Percentiles rank a stretch among this genome's conserved stretches.
These are phyloP conservation scores for Tragulus kanchil DNA, from an alignment of 2,113 vertebrate species.

Conservation along the genomic window DNA sequence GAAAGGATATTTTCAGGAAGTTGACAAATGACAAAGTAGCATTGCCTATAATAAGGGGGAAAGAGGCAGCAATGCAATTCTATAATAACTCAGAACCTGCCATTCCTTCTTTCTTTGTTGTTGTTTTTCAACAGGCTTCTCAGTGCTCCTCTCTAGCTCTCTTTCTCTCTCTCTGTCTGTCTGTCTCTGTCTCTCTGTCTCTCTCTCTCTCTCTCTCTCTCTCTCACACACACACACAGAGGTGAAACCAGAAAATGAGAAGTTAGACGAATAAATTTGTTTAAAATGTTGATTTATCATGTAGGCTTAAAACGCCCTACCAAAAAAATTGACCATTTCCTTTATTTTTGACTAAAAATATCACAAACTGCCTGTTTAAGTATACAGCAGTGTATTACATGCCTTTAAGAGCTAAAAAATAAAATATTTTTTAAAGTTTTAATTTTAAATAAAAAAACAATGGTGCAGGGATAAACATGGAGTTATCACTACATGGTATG, in stretches of 20 bases:
- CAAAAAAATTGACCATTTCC: not conserved
- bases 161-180: not conserved
- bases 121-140: conserved; percentile 24
- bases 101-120: not conserved
- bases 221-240: not conserved
- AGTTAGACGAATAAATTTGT: not conserved
- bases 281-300: conserved; percentile 46
- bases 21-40: conserved; percentile 56
- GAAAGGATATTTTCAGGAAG: not conserved
- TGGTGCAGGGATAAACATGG: not conserved
- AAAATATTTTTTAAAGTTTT: not conserved
- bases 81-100: conserved; percentile 45
- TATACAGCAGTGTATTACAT: not conserved
- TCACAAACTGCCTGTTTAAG: not conserved
- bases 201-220: not conserved
- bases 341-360: conserved; percentile 53
- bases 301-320: not conserved
- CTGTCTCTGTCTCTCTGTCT: not conserved
- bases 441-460: not conserved
- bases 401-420: not conserved
- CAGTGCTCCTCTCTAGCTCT: not conserved
- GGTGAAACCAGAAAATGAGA: conserved; percentile 27
- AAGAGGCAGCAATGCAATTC: not conserved
- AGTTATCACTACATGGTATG: not conserved
- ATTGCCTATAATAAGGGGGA: not conserved